A percentile compares a stretch with the other conserved stretches of the same genome.
Conservation (phyloP, 1,140 invertebrate genomes). For the Drusus annulatus region DNA sequence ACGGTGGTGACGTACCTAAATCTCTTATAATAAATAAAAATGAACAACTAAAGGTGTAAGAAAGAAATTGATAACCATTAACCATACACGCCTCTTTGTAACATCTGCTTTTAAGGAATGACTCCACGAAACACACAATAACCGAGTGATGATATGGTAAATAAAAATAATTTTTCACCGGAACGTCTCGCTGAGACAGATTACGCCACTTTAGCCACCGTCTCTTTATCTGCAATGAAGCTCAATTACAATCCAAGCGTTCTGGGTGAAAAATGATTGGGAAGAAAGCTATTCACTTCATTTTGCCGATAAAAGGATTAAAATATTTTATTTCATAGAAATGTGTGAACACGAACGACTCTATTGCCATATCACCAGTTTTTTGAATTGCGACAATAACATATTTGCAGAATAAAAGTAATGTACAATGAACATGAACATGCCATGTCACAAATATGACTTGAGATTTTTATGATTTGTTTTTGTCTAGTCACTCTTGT, state of each 20-base stretch:
- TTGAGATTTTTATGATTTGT: background rate
- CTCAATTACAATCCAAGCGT: background rate
- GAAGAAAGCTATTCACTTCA: background rate
- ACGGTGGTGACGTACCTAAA: too few species aligned
- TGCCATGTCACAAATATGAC: conserved; percentile 18
- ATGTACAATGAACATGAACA: background rate
- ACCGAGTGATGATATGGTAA: conserved; percentile 10
- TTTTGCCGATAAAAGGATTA: background rate
- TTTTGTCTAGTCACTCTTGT: background rate
- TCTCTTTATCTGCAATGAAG: background rate
- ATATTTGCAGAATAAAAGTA: too few species aligned
- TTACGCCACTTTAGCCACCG: conserved; percentile 7
- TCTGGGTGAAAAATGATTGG: background rate
- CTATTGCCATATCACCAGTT: too few species aligned
- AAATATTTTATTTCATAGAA: conserved; percentile 3
- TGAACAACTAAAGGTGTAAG: conserved; percentile 17
- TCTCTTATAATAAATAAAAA: background rate
- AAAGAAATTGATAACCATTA: conserved; percentile 14
- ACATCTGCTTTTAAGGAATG: conserved; percentile 22
- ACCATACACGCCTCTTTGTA: conserved; percentile 19
- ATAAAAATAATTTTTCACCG: background rate
- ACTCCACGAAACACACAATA: conserved; percentile 2
- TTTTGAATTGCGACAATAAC: too few species aligned
- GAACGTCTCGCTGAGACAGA: conserved; percentile 17
- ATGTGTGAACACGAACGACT: conserved; percentile 4